A percentile compares a stretch with the other conserved stretches of the same genome.
phyloP scores from a whole-genome alignment of 2,888 invertebrate genomes.

The Amphipoea oculea region DNA sequence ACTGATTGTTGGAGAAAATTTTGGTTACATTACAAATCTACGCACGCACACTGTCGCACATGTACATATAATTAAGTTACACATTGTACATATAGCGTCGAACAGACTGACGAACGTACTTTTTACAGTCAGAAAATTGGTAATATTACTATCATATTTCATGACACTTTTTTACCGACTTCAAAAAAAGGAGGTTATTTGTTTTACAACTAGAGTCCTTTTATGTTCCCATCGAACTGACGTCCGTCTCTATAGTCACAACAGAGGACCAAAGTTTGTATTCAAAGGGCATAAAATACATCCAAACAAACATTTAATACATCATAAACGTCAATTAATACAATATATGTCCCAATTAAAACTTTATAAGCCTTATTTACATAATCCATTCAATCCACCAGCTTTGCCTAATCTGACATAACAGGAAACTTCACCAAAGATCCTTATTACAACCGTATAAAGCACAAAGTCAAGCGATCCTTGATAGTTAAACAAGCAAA shows the following conservation, averaged over 20 bases:
- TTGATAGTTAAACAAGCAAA: slow-evolving; percentile 53
- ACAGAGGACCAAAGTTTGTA: slow-evolving; percentile 18
- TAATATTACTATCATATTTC: background rate
- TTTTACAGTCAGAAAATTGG: background rate
- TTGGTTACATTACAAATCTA: too few relatives aligned
- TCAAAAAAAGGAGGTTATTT: background rate
- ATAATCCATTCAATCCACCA: slow-evolving; percentile 70
- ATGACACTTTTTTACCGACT: background rate
- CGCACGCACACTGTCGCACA: too few relatives aligned
- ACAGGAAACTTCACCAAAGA: slow-evolving; percentile 36
- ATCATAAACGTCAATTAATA: slow-evolving; percentile 72
- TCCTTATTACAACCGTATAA: slow-evolving; percentile 56
- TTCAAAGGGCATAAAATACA: slow-evolving; percentile 44
- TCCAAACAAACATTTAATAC: slow-evolving; percentile 59
- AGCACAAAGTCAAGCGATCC: slow-evolving; percentile 58
- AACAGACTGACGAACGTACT: background rate
- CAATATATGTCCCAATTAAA: slow-evolving; percentile 74
- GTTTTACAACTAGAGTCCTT: background rate
- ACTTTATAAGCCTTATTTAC: slow-evolving; percentile 72
- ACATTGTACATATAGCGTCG: background rate
- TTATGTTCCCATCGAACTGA: background rate
- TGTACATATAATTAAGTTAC: too few relatives aligned
- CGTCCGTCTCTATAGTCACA: background rate
- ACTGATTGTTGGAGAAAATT: too few relatives aligned
- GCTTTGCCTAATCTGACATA: slow-evolving; percentile 42